A percentile compares a stretch with the other conserved stretches of the same genome.
These are phyloP conservation scores for Drosophila arawakana DNA, from an alignment of 1,140 invertebrate species.

Conservation along the genomic window DNA sequence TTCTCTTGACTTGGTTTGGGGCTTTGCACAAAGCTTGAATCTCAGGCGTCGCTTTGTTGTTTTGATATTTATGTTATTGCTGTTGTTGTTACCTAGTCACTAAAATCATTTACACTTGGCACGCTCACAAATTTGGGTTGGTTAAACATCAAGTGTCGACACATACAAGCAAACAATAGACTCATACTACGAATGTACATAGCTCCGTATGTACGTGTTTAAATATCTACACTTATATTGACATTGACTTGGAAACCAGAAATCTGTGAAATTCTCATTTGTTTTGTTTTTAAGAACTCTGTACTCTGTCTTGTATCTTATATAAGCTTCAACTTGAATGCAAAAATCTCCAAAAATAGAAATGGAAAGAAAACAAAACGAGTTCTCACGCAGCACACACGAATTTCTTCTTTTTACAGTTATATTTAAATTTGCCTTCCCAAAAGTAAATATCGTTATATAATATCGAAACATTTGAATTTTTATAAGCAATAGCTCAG, in stretches of 20 bases:
- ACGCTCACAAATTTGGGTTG: constrained; percentile 32
- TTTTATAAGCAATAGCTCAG: constrained; percentile 1
- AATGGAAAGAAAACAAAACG: constrained; percentile 20
- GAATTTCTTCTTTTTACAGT: constrained; percentile 5
- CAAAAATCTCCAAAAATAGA: constrained; percentile 20
- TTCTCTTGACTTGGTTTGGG: constrained; percentile 34
- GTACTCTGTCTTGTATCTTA: background rate
- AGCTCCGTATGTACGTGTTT: no score
- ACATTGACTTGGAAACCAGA: constrained; percentile 37
- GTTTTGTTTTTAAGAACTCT: constrained; percentile 33
- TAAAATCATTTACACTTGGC: constrained; percentile 51
- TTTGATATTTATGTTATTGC: constrained; percentile 29
- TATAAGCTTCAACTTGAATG: constrained; percentile 7
- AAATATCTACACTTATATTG: constrained; percentile 14
- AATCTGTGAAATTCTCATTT: constrained; percentile 34
- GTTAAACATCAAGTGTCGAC: constrained; percentile 20
- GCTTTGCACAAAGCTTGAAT: constrained; percentile 44
- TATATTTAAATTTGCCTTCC: constrained; percentile 2
- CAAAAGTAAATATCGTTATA: background rate
- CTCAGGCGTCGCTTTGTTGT: constrained; percentile 39
- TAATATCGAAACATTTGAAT: background rate
- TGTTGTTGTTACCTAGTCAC: constrained; percentile 37
- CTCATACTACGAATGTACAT: background rate
- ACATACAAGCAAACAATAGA: constrained; percentile 4
- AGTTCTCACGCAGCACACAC: constrained; percentile 10